Evolutionary conservation across 1,140 invertebrate species (phyloP), one percentile per base, ranked within the genome.

Genomic region (Tachypleus tridentatus): DNA sequence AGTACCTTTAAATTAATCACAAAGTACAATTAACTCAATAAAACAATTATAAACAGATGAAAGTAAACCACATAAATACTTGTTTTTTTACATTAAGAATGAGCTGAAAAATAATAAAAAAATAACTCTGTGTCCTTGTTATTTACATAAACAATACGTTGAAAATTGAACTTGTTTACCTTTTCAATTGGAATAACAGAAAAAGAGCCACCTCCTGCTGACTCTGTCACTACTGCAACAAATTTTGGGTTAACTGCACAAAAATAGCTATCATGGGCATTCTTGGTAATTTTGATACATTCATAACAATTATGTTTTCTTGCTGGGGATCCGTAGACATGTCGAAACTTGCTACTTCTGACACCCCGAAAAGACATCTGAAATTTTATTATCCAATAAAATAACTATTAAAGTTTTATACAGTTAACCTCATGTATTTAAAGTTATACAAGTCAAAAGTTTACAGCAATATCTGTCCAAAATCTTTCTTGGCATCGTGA

Each of bases 161-260:
- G n/a, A n/a, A n/a, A n/a, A n/a, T n/a, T n/a, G 29, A 65, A 50
- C n/a, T 54, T 70, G 83, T 83, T 83, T 79, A 96, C 92, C 77
- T 89, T 87, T 75, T 90, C 87, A 54, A 97, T 77, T 3, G 92
- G 92, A 67, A 97, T 76, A 4, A 97, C 92, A 1, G 95, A 78
- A 77, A 97, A 98, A 47, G 93, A 87, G 4, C 92, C 92, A 3
- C 94, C 94, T 4, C 93, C 93, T 9, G 91, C 91, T 10, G 93
- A 90, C 79, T 97, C 93, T 3, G 91, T 94, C 53, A 96, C 92
- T 63, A 97, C 82, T 47, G 81, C 81, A 59, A 83, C 63, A 80
- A 97, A 99, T 80, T 99, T 98, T n/a, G 96, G 94, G 80, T 98
- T 99, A 68, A 99, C 96, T 69, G 91, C 89, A 83, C 94, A 98